A percentile compares a stretch with the other conserved stretches of the same genome.
Evolutionary conservation across 2,113 vertebrate genomes (phyloP).

Genomic region (Aldabrachelys gigantea): DNA sequence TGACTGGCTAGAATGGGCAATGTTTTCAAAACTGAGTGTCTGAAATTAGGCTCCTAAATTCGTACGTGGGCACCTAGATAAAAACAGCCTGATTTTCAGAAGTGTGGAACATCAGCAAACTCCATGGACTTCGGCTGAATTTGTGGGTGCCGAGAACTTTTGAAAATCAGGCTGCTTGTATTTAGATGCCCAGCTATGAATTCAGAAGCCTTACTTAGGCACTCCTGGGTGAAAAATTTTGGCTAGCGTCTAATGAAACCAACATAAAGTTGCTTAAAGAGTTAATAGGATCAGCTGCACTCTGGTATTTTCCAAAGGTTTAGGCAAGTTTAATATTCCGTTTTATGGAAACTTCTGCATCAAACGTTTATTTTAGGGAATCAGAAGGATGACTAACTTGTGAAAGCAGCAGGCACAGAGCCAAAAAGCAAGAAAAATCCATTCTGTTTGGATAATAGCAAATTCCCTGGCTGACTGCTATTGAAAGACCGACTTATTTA

Average conservation of each 20-base stretch:
- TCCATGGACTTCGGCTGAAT: background rate
- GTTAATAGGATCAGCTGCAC: background rate
- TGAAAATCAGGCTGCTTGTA: background rate
- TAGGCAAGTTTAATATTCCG: background rate
- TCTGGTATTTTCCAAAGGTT: background rate
- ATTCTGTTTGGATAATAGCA: background rate
- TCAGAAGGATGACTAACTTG: background rate
- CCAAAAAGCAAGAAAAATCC: background rate
- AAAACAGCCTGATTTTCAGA: background rate
- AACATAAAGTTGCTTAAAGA: accelerated
- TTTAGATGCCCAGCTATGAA: background rate
- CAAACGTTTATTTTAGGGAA: background rate
- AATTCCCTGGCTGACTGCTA: background rate
- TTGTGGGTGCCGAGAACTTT: background rate
- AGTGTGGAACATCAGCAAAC: background rate
- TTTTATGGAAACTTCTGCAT: background rate
- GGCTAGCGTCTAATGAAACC: background rate
- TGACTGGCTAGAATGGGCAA: background rate
- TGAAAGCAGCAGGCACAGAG: background rate
- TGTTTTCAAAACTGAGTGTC: background rate
- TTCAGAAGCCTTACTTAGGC: accelerated
- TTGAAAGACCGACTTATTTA: background rate
- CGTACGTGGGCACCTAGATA: background rate
- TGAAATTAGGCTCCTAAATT: background rate
- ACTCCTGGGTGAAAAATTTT: background rate